Evolutionary conservation across 2,888 invertebrate species (phyloP).

Genomic region (Halictus quadricinctus): DNA sequence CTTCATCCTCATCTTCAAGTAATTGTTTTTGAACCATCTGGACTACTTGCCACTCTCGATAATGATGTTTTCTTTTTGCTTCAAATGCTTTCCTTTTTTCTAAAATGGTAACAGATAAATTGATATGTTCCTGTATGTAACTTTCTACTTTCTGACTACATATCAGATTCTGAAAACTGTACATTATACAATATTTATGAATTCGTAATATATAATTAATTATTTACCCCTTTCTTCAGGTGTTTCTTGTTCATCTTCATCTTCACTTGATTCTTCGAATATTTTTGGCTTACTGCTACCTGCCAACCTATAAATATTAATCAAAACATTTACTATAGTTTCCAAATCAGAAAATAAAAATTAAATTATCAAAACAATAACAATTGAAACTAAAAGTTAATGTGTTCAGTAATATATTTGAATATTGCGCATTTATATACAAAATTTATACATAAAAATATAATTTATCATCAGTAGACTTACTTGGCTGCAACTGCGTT

Average conservation of each 20-base stretch:
- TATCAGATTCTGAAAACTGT: neutral
- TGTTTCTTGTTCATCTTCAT: constrained; percentile 83
- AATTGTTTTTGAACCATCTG: constrained; percentile 95
- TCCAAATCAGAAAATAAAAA: neutral
- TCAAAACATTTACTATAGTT: neutral
- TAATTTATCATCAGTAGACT: constrained; percentile 52
- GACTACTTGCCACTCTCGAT: constrained; percentile 98
- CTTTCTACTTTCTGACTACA: neutral
- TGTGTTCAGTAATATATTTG: neutral
- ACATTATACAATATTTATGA: neutral
- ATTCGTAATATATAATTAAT: constrained; percentile 9
- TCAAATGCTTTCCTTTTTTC: constrained; percentile 92
- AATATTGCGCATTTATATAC: neutral
- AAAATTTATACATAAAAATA: constrained; percentile 3
- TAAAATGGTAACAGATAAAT: constrained; percentile 74
- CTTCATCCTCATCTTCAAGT: constrained; percentile 93
- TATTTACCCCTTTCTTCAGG: constrained; percentile 83
- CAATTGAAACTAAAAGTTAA: neutral
- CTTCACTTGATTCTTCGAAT: constrained; percentile 80
- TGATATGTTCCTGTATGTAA: neutral
- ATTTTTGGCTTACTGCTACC: constrained; percentile 83
- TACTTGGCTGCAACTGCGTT: constrained; percentile 91
- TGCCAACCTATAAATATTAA: constrained; percentile 77
- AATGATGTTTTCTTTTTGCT: constrained; percentile 96
- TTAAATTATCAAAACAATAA: neutral